phyloP scores from a whole-genome alignment of 2,113 vertebrate genomes.

The Neomonachus schauinslandi region DNA sequence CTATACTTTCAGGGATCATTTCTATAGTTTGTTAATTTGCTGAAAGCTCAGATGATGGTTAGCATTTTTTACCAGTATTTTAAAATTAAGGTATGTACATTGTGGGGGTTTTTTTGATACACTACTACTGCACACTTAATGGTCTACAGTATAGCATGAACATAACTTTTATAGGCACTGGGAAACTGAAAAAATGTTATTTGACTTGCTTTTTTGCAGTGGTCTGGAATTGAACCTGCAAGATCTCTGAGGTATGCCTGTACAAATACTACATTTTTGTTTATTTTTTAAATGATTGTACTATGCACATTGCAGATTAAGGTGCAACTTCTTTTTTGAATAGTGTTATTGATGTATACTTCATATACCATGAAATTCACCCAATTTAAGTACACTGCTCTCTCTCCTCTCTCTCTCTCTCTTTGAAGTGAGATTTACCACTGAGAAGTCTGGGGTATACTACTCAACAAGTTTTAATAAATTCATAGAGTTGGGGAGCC shows the following conservation, averaged over 20 bases:
- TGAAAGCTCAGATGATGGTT: not conserved
- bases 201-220: too few species aligned
- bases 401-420: not conserved
- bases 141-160: not conserved
- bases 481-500: not conserved
- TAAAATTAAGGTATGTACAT: not conserved
- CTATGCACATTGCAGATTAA: not conserved
- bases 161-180: not conserved
- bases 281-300: not conserved
- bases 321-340: not conserved
- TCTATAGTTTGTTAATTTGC: not conserved
- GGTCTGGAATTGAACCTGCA: too few species aligned
- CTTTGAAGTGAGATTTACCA: not conserved
- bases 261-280: not conserved
- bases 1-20: too few species aligned
- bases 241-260: too few species aligned
- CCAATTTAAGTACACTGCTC: not conserved
- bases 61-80: not conserved
- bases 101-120: not conserved
- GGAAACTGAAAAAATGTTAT: too few species aligned
- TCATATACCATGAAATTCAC: not conserved
- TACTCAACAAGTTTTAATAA: not conserved
- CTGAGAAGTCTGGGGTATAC: not conserved
- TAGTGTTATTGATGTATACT: not conserved
- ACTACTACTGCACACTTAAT: not conserved